Conservation (phyloP, 2,888 invertebrate species). For the Dendrolimus pini region DNA sequence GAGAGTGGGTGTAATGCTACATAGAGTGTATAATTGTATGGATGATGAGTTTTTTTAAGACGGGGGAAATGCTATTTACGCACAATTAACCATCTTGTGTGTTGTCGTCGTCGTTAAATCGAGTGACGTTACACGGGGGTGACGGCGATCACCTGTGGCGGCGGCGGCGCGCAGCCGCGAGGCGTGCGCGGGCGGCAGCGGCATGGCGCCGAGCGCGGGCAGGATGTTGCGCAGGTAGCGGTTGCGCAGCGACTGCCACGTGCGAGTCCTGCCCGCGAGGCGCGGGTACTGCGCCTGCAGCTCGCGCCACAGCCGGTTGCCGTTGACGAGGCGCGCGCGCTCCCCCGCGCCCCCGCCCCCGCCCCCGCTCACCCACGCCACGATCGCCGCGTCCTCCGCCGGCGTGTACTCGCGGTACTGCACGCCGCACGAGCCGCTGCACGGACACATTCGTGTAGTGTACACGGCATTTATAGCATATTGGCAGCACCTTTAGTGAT, state of each 20-base stretch:
- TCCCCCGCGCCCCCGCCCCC: slow-evolving; percentile 17
- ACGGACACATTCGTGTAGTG: too few relatives aligned
- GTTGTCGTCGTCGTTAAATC: too few relatives aligned
- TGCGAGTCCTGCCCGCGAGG: slow-evolving; percentile 33
- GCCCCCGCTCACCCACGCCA: slow-evolving; percentile 41
- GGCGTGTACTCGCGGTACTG: slow-evolving; percentile 31
- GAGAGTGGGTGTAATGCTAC: too few relatives aligned
- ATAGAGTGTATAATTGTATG: too few relatives aligned
- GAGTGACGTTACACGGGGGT: too few relatives aligned
- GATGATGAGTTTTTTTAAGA: too few relatives aligned
- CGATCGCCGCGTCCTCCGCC: slow-evolving; percentile 55
- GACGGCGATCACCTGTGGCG: slow-evolving; percentile 18
- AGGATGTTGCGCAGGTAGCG: slow-evolving; percentile 63
- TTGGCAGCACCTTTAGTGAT: slow-evolving; percentile 5
- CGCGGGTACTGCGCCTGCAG: slow-evolving; percentile 28
- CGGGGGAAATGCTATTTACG: too few relatives aligned
- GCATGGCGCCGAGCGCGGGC: slow-evolving; percentile 38
- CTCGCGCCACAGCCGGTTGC: slow-evolving; percentile 52
- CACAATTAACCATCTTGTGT: too few relatives aligned
- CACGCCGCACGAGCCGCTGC: slow-evolving; percentile 1
- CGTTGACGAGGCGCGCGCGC: slow-evolving; percentile 46
- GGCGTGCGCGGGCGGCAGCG: slow-evolving; percentile 28
- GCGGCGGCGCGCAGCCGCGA: slow-evolving; percentile 33
- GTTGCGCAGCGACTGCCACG: slow-evolving; percentile 67
- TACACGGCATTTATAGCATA: slow-evolving; percentile 6